Evolutionary conservation across 2,797 vertebrate species (phyloP).

Genomic region (Acrossocheilus fasciatus): DNA sequence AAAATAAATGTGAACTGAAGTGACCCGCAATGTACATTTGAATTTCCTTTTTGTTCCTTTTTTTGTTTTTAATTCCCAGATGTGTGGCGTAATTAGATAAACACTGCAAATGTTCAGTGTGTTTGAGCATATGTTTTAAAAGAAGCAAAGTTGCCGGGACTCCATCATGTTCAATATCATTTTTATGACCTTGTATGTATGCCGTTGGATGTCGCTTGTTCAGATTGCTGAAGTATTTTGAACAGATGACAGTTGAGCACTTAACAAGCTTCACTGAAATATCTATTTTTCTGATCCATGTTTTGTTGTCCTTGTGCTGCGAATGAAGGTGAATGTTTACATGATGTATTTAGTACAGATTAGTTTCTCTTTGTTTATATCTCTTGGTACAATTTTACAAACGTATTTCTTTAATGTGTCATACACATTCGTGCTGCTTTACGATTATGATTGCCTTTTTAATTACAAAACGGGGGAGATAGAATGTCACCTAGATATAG

Average conservation of each 20-base stretch:
- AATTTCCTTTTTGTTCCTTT: background rate
- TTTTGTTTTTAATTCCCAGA: background rate
- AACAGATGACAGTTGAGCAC: slow-evolving; percentile 71
- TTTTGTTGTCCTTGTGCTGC: slow-evolving; percentile 65
- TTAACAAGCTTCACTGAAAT: slow-evolving; percentile 70
- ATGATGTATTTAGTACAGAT: slow-evolving; percentile 69
- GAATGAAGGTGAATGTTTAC: slow-evolving; percentile 81
- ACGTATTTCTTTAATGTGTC: slow-evolving; percentile 78
- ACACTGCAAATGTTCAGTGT: slow-evolving; percentile 43
- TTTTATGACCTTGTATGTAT: slow-evolving; percentile 72
- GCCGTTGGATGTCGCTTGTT: slow-evolving; percentile 76
- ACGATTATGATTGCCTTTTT: slow-evolving; percentile 82
- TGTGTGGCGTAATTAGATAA: slow-evolving; percentile 52
- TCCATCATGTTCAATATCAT: slow-evolving; percentile 60
- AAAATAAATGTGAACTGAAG: slow-evolving; percentile 49
- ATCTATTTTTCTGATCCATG: slow-evolving; percentile 39
- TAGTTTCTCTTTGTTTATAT: slow-evolving; percentile 58
- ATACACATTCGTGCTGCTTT: slow-evolving; percentile 84
- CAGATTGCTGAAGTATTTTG: slow-evolving; percentile 71
- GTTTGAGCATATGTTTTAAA: slow-evolving; percentile 55
- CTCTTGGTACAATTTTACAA: slow-evolving; percentile 80
- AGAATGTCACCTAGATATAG: slow-evolving; percentile 76
- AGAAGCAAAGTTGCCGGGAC: slow-evolving; percentile 35
- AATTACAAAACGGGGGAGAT: slow-evolving; percentile 72
- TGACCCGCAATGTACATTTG: slow-evolving; percentile 20